phyloP scores from a whole-genome alignment of 2,888 invertebrate genomes.

The Elmis aenea region DNA sequence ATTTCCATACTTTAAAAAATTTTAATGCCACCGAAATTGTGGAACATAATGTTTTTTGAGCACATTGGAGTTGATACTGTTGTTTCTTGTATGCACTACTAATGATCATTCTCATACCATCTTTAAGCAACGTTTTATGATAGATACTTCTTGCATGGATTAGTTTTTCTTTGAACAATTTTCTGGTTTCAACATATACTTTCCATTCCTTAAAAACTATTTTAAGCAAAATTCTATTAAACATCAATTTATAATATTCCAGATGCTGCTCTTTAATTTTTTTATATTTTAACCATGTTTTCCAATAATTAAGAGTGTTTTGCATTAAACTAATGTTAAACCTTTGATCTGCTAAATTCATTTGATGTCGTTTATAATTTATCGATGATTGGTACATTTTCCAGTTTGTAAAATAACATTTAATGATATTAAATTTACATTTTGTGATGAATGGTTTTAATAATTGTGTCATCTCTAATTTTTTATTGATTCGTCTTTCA shows the following conservation, averaged over 20 bases:
- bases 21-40: slow-evolving; percentile 29
- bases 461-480: slow-evolving; percentile 5
- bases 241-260: no score
- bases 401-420: slow-evolving; percentile 19
- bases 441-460: slow-evolving; percentile 11
- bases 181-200: slow-evolving; percentile 16
- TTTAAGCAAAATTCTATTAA: no score
- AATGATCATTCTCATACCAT: slow-evolving; percentile 28
- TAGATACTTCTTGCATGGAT: slow-evolving; percentile 27
- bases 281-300: neutral
- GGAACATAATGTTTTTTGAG: slow-evolving; percentile 16
- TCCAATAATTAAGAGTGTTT: no score
- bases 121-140: slow-evolving; percentile 22
- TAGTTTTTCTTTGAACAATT: slow-evolving; percentile 19
- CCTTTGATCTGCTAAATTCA: neutral
- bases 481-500: slow-evolving; percentile 1
- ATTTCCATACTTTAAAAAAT: slow-evolving; percentile 34
- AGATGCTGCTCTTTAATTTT: no score
- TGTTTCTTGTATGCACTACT: slow-evolving; percentile 24
- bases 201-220: slow-evolving; percentile 14
- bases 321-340: slow-evolving; percentile 1
- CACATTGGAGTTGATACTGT: slow-evolving; percentile 18
- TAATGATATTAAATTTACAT: slow-evolving; percentile 7
- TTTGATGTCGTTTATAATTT: neutral
- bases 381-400: slow-evolving; percentile 5